These are phyloP conservation scores for Beroe forskalii DNA, from an alignment of 37 sponge, comb jelly and placozoan species.

Conservation along the genomic window DNA sequence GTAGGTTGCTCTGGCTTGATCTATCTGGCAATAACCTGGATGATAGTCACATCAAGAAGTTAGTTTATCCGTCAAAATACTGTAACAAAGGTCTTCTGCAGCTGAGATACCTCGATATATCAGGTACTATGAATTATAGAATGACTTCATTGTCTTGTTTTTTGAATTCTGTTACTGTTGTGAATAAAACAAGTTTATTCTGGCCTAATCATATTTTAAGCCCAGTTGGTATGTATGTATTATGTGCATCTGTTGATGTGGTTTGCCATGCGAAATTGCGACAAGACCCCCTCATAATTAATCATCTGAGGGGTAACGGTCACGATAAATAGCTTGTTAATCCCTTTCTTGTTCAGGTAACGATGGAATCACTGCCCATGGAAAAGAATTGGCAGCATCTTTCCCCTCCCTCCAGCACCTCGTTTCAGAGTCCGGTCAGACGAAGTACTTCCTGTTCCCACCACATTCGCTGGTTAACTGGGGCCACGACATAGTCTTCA, in stretches of 20 bases:
- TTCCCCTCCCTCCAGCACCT: background rate
- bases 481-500: slow-evolving; percentile 46
- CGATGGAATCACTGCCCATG: background rate
- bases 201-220: too few species aligned
- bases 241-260: too few species aligned
- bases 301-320: too few species aligned
- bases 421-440: background rate
- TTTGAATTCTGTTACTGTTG: too few species aligned
- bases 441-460: background rate
- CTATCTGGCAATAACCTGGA: background rate
- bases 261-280: too few species aligned
- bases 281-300: too few species aligned
- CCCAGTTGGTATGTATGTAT: too few species aligned
- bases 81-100: background rate
- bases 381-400: background rate
- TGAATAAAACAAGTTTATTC: too few species aligned
- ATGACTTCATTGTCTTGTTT: background rate
- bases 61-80: slow-evolving; percentile 45
- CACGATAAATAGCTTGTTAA: too few species aligned
- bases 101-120: slow-evolving; percentile 42
- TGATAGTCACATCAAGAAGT: background rate
- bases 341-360: too few species aligned
- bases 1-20: slow-evolving; percentile 43
- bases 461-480: slow-evolving; percentile 9
- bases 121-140: too few species aligned